These are phyloP conservation scores for Dysdera silvatica DNA, from an alignment of 1,140 invertebrate species.

Conservation along the genomic window DNA sequence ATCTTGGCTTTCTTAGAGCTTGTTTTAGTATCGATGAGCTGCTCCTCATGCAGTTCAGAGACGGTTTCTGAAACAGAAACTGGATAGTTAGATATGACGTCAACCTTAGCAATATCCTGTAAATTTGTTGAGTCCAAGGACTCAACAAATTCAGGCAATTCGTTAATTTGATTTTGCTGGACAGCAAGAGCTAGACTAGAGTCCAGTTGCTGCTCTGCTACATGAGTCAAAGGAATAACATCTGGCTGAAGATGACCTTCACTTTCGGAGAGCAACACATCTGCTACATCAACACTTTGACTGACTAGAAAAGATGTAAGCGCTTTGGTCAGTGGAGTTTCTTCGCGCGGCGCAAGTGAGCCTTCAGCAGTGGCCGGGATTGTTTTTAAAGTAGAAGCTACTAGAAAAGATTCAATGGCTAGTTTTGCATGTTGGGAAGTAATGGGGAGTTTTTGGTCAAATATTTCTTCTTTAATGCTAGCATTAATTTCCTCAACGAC, in stretches of 20 bases:
- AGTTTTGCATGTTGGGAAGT: slow-evolving; percentile 42
- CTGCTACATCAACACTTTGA: slow-evolving; percentile 49
- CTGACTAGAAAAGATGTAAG: slow-evolving; percentile 45
- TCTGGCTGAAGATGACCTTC: slow-evolving; percentile 13
- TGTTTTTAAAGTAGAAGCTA: slow-evolving; percentile 48
- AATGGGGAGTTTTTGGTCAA: slow-evolving; percentile 36
- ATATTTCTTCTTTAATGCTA: slow-evolving; percentile 46
- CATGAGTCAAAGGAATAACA: slow-evolving; percentile 1
- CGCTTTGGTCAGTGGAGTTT: slow-evolving; percentile 43
- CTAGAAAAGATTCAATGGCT: slow-evolving; percentile 47
- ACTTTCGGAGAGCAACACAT: slow-evolving; percentile 15
- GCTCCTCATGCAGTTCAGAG: slow-evolving; percentile 23
- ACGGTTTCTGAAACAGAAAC: slow-evolving; percentile 33
- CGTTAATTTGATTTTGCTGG: not conserved
- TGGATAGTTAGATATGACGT: slow-evolving; percentile 27
- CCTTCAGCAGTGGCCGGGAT: slow-evolving; percentile 47
- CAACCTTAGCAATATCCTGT: slow-evolving; percentile 12
- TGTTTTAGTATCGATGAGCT: not conserved
- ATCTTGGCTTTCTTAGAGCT: slow-evolving; percentile 21
- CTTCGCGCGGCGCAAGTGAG: slow-evolving; percentile 41
- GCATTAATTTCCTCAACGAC: slow-evolving; percentile 43
- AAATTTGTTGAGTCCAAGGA: not conserved
- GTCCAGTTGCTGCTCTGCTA: not conserved
- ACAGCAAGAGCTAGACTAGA: slow-evolving; percentile 4
- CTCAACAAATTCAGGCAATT: slow-evolving; percentile 3